Base-by-base conservation (phyloP, 1,140 invertebrate genomes). In the Monochamus saltuarius region DNA sequence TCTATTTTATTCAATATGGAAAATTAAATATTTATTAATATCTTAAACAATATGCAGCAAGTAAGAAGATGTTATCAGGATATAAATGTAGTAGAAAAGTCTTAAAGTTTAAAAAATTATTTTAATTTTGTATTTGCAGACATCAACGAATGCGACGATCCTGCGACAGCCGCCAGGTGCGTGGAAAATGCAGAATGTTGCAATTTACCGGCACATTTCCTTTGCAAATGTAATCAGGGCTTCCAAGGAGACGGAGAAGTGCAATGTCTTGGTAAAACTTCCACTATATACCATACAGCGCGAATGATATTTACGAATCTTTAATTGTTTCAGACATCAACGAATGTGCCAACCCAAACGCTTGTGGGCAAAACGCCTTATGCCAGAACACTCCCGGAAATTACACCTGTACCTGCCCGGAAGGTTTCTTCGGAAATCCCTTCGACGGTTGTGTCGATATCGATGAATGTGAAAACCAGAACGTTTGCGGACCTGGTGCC, bases 151-250 rank as follows among this genome's bases (percentile, higher is more conserved):
- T 97, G 94, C 77, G 86, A 90, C 70, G 89, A 94, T 79, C 92
- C 93, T 50, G 78, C 80, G 45, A 82, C 95, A 61, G 85, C 89
- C 42, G 83, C 87, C 34, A 82, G 90, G 70, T 97, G 94, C 79
- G 93, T 94, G 37, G 82, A 87, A 73, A 95, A 97, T 77, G 90
- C 94, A 8, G 93, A 95, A 76, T 97, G 94, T 77, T 96, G 94
- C 71, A 97, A 97, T 82, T 79, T 97, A 65, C 94, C 94, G 29
- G 89, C 93, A 56, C 91, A 95, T 81, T 97, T 93, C 78, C 85
- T 94, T 52, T 97, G 94, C 81, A 95, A 95, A 81, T 97, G 94
- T 79, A 88, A 90, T 69, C 84, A 91, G 35, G 94, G 94, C 47
- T 97, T 88, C 70, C 87, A 90, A 78, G 93, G 92, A 42, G 90